These are phyloP conservation scores for Sebastes iracundus DNA, from an alignment of 2,797 vertebrate species.

Conservation along the genomic window DNA sequence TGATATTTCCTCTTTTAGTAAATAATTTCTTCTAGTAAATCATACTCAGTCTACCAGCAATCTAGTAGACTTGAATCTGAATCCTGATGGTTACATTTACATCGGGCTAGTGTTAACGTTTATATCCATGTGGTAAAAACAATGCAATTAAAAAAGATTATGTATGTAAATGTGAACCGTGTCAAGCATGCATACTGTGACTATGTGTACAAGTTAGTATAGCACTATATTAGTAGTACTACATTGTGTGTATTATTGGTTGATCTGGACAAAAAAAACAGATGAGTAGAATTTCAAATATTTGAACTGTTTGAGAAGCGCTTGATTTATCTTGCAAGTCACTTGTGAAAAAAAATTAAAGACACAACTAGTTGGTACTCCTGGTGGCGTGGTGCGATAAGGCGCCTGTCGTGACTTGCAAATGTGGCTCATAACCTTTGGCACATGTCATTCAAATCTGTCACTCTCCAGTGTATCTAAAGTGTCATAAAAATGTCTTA, in stretches of 20 bases:
- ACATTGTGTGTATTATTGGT: conserved; percentile 46
- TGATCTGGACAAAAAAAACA: conserved; percentile 43
- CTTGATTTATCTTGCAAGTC: conserved; percentile 20
- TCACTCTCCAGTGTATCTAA: background rate
- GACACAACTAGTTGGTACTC: background rate
- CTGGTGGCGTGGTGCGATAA: background rate
- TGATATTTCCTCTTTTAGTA: conserved; percentile 19
- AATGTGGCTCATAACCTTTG: conserved; percentile 31
- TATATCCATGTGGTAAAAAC: conserved; percentile 1
- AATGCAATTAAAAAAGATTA: conserved; percentile 22
- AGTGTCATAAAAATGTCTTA: background rate
- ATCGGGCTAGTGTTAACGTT: background rate
- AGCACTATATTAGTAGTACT: conserved; percentile 47
- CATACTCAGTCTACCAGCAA: conserved; percentile 18
- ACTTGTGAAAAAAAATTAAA: background rate
- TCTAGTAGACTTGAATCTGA: conserved; percentile 8
- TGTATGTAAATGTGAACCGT: conserved; percentile 32
- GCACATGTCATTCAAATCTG: conserved; percentile 3
- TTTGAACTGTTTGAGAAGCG: conserved; percentile 39
- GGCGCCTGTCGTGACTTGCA: background rate
- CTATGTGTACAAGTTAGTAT: conserved; percentile 34
- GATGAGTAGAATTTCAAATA: conserved; percentile 40
- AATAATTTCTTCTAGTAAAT: background rate
- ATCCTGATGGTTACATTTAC: conserved; percentile 16
- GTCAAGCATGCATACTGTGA: conserved; percentile 44